phyloP scores from a whole-genome alignment of 2,797 vertebrate genomes.

The Leucoraja ocellata region DNA sequence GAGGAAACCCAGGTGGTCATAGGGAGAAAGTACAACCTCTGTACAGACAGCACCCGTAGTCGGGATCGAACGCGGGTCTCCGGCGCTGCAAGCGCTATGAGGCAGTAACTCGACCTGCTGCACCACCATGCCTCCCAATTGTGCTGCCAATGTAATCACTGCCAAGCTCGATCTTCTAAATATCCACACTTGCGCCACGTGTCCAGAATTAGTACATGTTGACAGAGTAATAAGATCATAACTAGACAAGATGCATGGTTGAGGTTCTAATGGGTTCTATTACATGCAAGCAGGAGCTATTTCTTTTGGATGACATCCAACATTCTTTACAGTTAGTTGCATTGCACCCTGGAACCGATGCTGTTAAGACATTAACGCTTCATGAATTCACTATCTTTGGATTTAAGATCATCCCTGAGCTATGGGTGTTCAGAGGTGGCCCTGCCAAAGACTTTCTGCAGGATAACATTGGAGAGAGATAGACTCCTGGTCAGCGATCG shows the following conservation, averaged over 20 bases:
- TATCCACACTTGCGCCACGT: background rate
- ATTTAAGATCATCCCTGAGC: background rate
- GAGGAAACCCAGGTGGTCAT: too few relatives aligned
- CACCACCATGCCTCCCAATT: too few relatives aligned
- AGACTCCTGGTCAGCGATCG: too few relatives aligned
- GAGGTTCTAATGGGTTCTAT: background rate
- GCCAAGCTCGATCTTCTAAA: background rate
- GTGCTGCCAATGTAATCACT: background rate
- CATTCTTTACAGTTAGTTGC: background rate
- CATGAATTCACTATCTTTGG: conserved; percentile 6
- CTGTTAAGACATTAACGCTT: background rate
- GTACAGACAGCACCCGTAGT: too few relatives aligned
- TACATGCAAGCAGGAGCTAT: background rate
- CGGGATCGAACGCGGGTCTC: too few relatives aligned
- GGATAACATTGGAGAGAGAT: background rate
- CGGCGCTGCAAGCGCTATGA: too few relatives aligned
- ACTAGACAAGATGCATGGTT: background rate
- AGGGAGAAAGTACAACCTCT: too few relatives aligned
- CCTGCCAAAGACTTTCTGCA: background rate
- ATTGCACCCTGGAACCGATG: background rate
- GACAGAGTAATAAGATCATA: background rate
- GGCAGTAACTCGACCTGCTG: too few relatives aligned
- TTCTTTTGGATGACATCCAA: background rate
- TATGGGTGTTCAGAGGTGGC: background rate
- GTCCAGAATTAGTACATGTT: background rate